These are phyloP conservation scores for Diadumene lineata DNA, from an alignment of 92 coral and sea anemone genomes.

Conservation along the genomic window DNA sequence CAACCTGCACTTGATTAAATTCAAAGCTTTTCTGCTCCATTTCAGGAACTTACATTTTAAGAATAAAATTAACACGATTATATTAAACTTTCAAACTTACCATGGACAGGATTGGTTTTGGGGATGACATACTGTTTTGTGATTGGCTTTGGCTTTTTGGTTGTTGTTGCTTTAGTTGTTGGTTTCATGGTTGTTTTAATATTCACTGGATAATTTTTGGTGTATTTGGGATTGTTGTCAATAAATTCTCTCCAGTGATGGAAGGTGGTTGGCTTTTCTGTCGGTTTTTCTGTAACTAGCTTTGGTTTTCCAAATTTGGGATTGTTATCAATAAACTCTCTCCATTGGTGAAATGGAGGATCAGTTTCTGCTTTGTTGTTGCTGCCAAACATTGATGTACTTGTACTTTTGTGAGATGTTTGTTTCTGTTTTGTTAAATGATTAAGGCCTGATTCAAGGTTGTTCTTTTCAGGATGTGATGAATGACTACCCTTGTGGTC, in stretches of 20 bases:
- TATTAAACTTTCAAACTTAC: too few relatives aligned
- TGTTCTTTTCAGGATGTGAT: background rate
- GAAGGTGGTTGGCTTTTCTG: constrained; percentile 29
- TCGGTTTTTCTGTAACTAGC: constrained; percentile 31
- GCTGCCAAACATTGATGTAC: background rate
- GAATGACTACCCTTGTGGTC: constrained; percentile 1
- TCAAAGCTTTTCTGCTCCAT: too few relatives aligned
- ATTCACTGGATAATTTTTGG: constrained; percentile 28
- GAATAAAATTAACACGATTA: too few relatives aligned
- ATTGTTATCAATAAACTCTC: constrained; percentile 83
- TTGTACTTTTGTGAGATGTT: constrained; percentile 6
- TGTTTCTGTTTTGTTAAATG: constrained; percentile 20
- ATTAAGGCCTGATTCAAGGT: constrained; percentile 43
- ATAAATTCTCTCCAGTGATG: constrained; percentile 20
- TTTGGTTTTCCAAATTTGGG: constrained; percentile 52
- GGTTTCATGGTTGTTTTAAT: constrained; percentile 33
- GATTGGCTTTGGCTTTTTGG: too few relatives aligned
- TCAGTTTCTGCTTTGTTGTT: too few relatives aligned
- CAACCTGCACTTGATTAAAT: too few relatives aligned
- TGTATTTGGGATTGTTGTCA: constrained; percentile 29
- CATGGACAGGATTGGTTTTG: constrained; percentile 15
- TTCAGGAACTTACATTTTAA: too few relatives aligned
- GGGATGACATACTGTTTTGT: too few relatives aligned
- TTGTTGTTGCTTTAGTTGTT: constrained; percentile 9
- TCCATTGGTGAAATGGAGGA: constrained; percentile 59